Evolutionary conservation across 2,797 vertebrate species (phyloP).

Genomic region (Aotus griseimembra): DNA sequence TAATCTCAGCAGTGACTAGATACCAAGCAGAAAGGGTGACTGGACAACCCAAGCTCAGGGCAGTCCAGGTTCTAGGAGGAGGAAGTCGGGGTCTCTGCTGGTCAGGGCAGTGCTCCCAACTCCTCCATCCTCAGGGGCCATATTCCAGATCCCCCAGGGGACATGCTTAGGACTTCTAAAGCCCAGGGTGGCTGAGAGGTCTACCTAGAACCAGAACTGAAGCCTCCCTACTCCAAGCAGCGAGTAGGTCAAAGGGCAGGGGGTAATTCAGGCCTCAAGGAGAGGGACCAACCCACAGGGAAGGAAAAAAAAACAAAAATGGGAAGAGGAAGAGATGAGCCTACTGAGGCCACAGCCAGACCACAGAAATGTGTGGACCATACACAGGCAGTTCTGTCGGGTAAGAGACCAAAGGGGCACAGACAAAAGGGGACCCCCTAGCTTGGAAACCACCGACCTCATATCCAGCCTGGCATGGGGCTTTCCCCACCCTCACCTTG

Average conservation of each 20-base stretch:
- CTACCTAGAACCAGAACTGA: not conserved
- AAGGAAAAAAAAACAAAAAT: slow-evolving; percentile 77
- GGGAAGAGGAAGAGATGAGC: slow-evolving; percentile 79
- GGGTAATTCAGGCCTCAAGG: slow-evolving; percentile 67
- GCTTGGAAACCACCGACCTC: slow-evolving; percentile 74
- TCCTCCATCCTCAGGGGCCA: not conserved
- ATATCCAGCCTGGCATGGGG: slow-evolving; percentile 68
- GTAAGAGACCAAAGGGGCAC: slow-evolving; percentile 60
- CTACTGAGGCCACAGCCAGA: slow-evolving; percentile 68
- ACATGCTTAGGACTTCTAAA: not conserved
- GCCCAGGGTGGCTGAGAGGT: not conserved
- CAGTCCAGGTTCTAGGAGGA: not conserved
- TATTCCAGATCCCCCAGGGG: not conserved
- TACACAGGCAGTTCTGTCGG: slow-evolving; percentile 66
- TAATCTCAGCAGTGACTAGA: not conserved
- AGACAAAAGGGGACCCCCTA: slow-evolving; percentile 70
- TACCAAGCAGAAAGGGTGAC: not conserved
- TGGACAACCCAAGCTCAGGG: not conserved
- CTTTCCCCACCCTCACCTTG: slow-evolving; percentile 78
- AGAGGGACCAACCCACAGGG: slow-evolving; percentile 72
- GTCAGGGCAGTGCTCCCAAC: not conserved
- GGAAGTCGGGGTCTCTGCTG: not conserved
- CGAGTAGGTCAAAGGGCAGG: slow-evolving; percentile 77
- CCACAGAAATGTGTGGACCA: slow-evolving; percentile 68
- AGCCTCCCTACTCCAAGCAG: slow-evolving; percentile 40